Evolutionary conservation across 37 sponge, comb jelly and placozoan genomes (phyloP), one percentile per base, ranked within the genome.

Genomic region (Chondrosia reniformis): DNA sequence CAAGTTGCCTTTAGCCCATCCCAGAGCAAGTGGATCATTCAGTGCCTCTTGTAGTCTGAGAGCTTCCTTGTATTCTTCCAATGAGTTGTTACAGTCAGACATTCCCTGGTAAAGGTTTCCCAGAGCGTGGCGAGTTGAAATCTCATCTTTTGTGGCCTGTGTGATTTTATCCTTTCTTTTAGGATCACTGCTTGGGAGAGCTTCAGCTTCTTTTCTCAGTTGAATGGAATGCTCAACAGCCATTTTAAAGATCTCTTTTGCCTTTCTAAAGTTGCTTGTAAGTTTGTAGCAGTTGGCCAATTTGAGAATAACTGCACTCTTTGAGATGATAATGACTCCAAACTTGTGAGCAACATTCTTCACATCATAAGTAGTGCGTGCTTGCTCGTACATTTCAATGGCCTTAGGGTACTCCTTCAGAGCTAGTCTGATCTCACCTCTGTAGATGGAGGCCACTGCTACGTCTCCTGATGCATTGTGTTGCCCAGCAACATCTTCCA

Each of bases 1-100:
- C 31, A 86, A 45, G 78, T 91, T 91, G 22, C 87, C 91, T 75
- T 91, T 78, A n/a, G 87, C 72, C 91, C 91, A 91, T 4, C 84
- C 87, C 10, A 79, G 73, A 24, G 87, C 83, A 7, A 80, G 52
- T 32, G 67, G 25, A 25, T 91, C 87, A 3, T 58, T 12, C 2
- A 83, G 45, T 42, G 84, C 38, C 64, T 76, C 66, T 17, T 80
- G 55, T 1, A 86, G 63, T 10, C 77, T 41, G 3, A 86, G 58
- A 8, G 84, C 74, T 9, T 76, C 8, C 22, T 76, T 36, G 44
- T 86, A 91, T 19, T 91, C 73, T 19, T 66, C 45, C n/a, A 86
- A 45, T 22, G 91, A 80, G 6, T 45, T 76, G 19, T 55, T 30
- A 41, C 86, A 77, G 76, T 86, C 78, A 1, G 81, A 82, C 19